Evolutionary conservation across 2,888 invertebrate species (phyloP), one percentile per base, ranked within the genome.

Genomic region (Conistra vaccinii): DNA sequence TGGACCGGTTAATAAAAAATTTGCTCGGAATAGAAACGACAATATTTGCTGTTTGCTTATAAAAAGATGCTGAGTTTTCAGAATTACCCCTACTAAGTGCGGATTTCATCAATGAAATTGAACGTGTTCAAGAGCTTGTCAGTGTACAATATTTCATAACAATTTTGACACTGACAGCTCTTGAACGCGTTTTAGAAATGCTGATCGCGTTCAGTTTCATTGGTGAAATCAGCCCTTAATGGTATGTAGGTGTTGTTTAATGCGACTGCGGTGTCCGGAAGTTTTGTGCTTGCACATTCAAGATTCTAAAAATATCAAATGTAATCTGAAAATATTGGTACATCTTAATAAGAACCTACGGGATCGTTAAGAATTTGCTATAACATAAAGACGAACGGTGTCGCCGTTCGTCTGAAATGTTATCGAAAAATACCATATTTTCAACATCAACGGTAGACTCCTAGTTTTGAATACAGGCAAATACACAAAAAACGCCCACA

Each of bases 21-120:
- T 65, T 77, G 71, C 29, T 76, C 42, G n/a, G 83, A 82, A 78
- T 83, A 71, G 69, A 84, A 83, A 84, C 65, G 68, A 76, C 65
- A 29, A 61, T 66, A 76, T 84, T 83, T 80, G 62, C 55, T 63
- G 29, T 58, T 69, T 68, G 45, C 70, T 82, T 76, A 72, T 81
- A 74, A 72, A 58, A 69, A 60, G 51, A 67, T 63, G 58, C n/a
- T 51, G 71, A 45, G 39, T 48, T 78, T 73, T 85, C 57, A 26
- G 67, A 53, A 53, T n/a, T n/a, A 53, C 10, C 10, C 10, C n/a
- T 53, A 65, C 70, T n/a, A n/a, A n/a, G n/a, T n/a, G n/a, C n/a
- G n/a, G n/a, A n/a, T n/a, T n/a, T n/a, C n/a, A n/a, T n/a, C n/a
- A n/a, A n/a, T n/a, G n/a, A n/a, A n/a, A n/a, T n/a, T n/a, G n/a